Evolutionary conservation across 2,113 vertebrate genomes (phyloP), one percentile per base, ranked within the genome.

Genomic region (Perccottus glenii): DNA sequence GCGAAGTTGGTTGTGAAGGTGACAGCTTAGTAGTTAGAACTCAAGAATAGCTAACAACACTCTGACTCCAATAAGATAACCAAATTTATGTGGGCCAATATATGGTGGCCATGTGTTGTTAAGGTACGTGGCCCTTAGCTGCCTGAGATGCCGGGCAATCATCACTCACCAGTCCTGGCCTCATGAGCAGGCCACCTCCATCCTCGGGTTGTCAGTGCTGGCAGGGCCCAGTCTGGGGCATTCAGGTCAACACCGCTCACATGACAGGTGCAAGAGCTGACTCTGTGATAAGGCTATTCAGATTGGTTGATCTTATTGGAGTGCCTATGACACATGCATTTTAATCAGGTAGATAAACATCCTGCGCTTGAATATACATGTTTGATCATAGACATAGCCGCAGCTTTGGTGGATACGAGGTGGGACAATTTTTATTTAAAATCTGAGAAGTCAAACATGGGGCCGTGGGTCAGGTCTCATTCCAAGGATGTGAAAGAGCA

Each of bases 171-270:
- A 15, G 69, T 46, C 51, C 56, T 65, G 77, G 64, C 59, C 67
- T 62, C 71, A 46, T 2, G 8, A 57, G 46, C 11, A 5, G 16
- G 5, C 44, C 49, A 40, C 12, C 60, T 82, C 78, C 66, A 77
- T 89, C 90, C 64, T 89, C 89, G 61, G 73, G 75, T 90, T 89
- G 75, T 87, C 81, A 70, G 55, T 56, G 48, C 71, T 78, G 83
- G 73, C 81, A 82, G 76, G 72, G 67, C 61, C 66, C 44, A 42
- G 73, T 77, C 80, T 65, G 75, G 87, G 83, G 70, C 82, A 88
- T 81, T 68, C 59, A 77, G 87, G 85, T 90, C 89, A 90, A 58
- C 74, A 58, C 70, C 68, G 40, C 35, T 53, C 60, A 53, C 58
- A 55, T 64, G 72, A 81, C 79, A 63, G 40, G 64, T 55, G 48